phyloP scores from a whole-genome alignment of 2,113 vertebrate genomes.

The Dromiciops gliroides region DNA sequence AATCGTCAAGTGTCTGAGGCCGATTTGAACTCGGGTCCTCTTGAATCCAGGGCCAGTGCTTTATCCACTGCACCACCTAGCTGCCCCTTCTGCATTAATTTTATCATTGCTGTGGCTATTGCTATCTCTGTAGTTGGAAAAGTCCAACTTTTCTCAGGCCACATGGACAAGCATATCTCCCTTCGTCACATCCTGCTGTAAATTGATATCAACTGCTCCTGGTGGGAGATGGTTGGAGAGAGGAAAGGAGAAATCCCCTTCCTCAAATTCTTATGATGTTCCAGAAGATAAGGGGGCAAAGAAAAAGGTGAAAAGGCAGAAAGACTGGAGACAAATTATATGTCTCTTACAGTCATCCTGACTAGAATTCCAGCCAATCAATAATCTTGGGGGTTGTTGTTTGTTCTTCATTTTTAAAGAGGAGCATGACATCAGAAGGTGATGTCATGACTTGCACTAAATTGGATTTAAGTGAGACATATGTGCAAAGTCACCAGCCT shows the following conservation, averaged over 20 bases:
- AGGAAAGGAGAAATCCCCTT: neutral
- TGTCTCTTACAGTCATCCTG: neutral
- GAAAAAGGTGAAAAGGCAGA: neutral
- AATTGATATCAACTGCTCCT: too few species aligned
- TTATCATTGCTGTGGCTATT: neutral
- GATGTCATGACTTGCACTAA: too few species aligned
- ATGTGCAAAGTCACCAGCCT: too few species aligned
- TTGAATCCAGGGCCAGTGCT: too few species aligned
- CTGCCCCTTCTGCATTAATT: too few species aligned
- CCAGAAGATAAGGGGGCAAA: neutral
- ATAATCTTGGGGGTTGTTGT: too few species aligned
- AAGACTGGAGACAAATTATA: neutral
- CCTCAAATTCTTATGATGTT: neutral
- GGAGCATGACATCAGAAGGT: too few species aligned
- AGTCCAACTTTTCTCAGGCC: neutral
- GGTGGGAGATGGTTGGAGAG: neutral
- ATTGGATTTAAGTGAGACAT: too few species aligned
- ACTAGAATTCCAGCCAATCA: neutral
- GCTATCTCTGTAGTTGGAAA: neutral
- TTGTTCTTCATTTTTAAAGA: too few species aligned
- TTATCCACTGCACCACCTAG: too few species aligned
- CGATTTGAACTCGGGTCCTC: too few species aligned
- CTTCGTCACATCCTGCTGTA: neutral
- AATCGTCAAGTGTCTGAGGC: too few species aligned
- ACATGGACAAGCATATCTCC: neutral